Evolutionary conservation across 2,113 vertebrate species (phyloP).

Genomic region (Ptilorrhoa leucosticta): DNA sequence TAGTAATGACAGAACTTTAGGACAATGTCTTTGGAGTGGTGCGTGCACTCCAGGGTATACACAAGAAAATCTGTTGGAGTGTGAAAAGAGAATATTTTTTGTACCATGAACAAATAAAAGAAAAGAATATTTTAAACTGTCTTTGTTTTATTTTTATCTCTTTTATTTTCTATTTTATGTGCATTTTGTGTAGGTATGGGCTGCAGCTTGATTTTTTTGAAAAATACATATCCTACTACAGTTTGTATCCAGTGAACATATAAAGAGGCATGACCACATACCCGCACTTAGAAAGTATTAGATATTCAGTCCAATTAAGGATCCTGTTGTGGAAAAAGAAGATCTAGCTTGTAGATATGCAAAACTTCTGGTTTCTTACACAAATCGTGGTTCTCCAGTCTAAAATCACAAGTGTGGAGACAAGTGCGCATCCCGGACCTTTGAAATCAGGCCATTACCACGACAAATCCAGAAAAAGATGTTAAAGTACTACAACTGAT

Average conservation of each 20-base stretch:
- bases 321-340: background rate
- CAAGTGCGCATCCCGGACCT: background rate
- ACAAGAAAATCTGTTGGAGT: background rate
- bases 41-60: accelerated
- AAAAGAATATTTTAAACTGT: background rate
- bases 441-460: background rate
- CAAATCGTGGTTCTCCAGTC: background rate
- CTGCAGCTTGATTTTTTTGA: background rate
- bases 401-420: background rate
- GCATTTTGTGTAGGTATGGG: background rate
- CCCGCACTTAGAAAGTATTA: background rate
- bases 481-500: background rate
- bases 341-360: background rate
- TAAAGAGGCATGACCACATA: background rate
- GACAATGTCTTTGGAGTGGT: background rate
- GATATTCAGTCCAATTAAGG: background rate
- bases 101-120: background rate
- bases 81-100: background rate
- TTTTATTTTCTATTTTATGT: background rate
- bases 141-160: background rate
- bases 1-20: background rate
- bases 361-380: background rate
- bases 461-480: background rate
- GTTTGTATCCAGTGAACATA: background rate
- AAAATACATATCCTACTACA: background rate